Evolutionary conservation across 2,113 vertebrate species (phyloP).

Genomic region (Recurvirostra avosetta): DNA sequence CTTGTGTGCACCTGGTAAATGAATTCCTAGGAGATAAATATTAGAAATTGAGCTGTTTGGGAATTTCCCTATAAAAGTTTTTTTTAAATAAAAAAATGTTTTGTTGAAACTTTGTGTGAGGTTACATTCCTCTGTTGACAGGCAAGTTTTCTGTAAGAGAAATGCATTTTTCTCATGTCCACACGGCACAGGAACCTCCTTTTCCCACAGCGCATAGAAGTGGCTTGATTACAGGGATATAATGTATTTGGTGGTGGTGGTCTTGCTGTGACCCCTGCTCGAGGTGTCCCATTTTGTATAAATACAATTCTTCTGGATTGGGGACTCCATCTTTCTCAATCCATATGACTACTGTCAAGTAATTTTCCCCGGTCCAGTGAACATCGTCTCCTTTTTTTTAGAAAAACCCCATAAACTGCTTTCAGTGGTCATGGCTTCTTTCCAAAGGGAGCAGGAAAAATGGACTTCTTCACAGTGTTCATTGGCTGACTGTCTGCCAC

Average conservation of each 20-base stretch:
- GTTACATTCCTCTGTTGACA: background rate
- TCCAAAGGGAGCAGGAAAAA: constrained; percentile 1
- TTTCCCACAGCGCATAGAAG: background rate
- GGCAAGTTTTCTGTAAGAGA: background rate
- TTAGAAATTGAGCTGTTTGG: background rate
- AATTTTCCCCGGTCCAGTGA: background rate
- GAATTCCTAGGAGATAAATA: background rate
- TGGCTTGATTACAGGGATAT: background rate
- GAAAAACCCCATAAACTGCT: background rate
- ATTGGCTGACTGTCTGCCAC: background rate
- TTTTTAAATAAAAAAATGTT: background rate
- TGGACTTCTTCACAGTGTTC: background rate
- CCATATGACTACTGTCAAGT: background rate
- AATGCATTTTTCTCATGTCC: background rate
- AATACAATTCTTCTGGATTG: background rate
- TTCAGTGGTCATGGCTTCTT: background rate
- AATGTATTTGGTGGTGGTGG: background rate
- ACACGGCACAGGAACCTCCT: background rate
- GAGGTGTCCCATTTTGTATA: background rate
- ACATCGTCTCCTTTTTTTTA: background rate
- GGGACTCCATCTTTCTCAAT: background rate
- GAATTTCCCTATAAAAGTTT: background rate
- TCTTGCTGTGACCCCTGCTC: background rate
- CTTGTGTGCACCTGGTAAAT: background rate
- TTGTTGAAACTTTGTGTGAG: background rate